Evolutionary conservation across 2,797 vertebrate species (phyloP), one percentile per base, ranked within the genome.

Genomic region (Cyclura pinguis): DNA sequence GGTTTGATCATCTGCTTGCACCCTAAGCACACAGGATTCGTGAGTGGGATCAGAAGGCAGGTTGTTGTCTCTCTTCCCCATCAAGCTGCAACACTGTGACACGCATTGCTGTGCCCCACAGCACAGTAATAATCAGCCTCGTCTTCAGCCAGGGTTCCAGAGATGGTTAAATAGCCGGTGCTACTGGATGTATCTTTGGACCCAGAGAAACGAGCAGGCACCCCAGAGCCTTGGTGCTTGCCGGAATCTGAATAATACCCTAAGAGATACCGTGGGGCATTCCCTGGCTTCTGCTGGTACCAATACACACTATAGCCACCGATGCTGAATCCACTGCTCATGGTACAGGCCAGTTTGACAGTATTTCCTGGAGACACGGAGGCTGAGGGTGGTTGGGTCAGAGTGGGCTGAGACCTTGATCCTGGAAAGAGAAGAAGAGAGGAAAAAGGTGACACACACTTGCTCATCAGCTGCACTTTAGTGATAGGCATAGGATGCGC

Each of bases 211-310:
- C 72, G 80, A 69, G 87, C 2, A 10, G 87, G 42, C 42, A 42
- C 42, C 42, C 42, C 42, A 42, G 42, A 42, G 22, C 57, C 81
- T 27, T 82, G 89, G 8, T 22, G 16, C 38, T 93, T 92, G 29
- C 0, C 55, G 6, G 92, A 93, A 13, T 93, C 92, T n/a, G 88
- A 84, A 16, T 82, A 3, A 84, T 91, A 92, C 1, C n/a, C 4
- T 1, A 94, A 87, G 1, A 94, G 90, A n/a, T 7, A 91, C 55
- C 12, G 77, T 24, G 92, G 92, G 42, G 50, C 13, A 27, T 35
- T 50, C 32, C 52, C 50, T 10, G 38, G 32, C 59, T 86, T 91
- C 88, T 93, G 92, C 32, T 94, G 92, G 38, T 22, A 9, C 90
- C 90, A 91, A 0, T 0, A 0, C 2, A 84, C 16, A 29, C 0